Base-by-base conservation (phyloP, 2,888 invertebrate species). In the Oligia latruncula region DNA sequence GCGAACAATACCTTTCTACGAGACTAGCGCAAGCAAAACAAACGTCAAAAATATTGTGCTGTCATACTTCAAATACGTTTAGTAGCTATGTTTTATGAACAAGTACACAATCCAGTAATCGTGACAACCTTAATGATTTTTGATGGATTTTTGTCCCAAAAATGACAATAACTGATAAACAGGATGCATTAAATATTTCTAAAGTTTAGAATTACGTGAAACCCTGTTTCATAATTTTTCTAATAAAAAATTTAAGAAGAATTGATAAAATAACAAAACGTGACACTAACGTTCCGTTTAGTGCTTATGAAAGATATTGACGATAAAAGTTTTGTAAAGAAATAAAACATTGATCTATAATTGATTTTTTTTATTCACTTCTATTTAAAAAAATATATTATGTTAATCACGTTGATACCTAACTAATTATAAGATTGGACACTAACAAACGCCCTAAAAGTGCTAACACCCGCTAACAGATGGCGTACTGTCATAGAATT, bases 11-110 rank as follows among this genome's bases (percentile, higher is more conserved):
- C 88, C 89, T 90, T 91, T 88, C 87, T 87, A 87, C 87, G 80
- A 91, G 88, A 40, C 40, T 90, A 90, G 89, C 90, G 88, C 91
- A 92, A 93, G 91, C 94, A 94, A 94, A 95, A 93, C 94, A 94
- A 92, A 91, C 87, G 91, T 91, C 92, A 90, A 78, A 86, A 85
- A 82, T 84, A 87, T 85, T 87, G 85, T 84, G 77, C 84, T 85
- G 85, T 85, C 85, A 87, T 85, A 81, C 74, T 87, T 84, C 77
- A 84, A 70, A 65, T 55, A 29, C 88, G 89, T 89, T 89, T 88
- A 67, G 89, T 82, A 67, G 1, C 23, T 60, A 4, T 29, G 13
- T 46, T 74, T 9, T 43, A 40, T 8, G 58, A 70, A 58, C 15
- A 62, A 46, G 49, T 66, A 71, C 64, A 23, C 20, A 55, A n/a